Evolutionary conservation across 2,113 vertebrate genomes (phyloP).

Genomic region (Prochilodus magdalenae): DNA sequence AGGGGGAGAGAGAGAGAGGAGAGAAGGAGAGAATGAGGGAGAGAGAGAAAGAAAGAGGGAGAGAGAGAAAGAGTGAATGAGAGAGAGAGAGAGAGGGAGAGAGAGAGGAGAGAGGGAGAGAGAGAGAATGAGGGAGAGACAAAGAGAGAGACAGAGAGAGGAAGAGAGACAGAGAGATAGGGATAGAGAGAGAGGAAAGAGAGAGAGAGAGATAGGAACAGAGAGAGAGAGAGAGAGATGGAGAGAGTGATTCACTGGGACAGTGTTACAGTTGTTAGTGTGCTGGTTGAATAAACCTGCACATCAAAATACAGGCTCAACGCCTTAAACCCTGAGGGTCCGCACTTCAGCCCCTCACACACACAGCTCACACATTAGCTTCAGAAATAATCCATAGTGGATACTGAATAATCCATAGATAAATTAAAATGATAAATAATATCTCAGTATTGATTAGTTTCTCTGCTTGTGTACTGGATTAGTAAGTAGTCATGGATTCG

Average conservation of each 20-base stretch:
- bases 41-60: background rate
- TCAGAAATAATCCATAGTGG: too few relatives aligned
- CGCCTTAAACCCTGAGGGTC: too few relatives aligned
- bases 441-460: too few relatives aligned
- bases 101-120: background rate
- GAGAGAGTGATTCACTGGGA: background rate
- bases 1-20: too few relatives aligned
- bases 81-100: too few relatives aligned
- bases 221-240: background rate
- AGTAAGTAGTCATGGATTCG: too few relatives aligned
- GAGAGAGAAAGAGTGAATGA: background rate
- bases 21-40: too few relatives aligned
- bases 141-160: slow-evolving; percentile 11
- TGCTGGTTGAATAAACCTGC: background rate
- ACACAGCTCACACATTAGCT: too few relatives aligned
- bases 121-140: background rate
- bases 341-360: too few relatives aligned
- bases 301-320: background rate
- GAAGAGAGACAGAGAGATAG: background rate
- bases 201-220: background rate
- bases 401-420: too few relatives aligned
- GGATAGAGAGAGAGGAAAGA: background rate
- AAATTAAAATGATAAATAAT: too few relatives aligned
- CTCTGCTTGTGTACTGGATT: too few relatives aligned
- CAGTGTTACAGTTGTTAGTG: slow-evolving; percentile 16